Evolutionary conservation across 2,797 vertebrate genomes (phyloP).

Genomic region (Anniella stebbinsi): DNA sequence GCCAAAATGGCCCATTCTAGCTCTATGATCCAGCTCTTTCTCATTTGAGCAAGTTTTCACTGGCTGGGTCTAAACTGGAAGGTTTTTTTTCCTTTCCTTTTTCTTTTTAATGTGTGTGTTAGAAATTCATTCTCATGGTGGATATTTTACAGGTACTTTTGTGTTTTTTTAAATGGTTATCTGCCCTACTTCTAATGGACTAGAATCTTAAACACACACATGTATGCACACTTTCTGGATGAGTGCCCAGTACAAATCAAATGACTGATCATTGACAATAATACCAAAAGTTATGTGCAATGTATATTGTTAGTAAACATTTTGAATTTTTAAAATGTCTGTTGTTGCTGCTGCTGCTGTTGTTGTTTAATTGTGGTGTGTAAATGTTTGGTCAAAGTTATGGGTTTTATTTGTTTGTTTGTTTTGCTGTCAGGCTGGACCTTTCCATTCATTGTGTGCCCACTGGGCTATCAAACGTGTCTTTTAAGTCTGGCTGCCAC

Average conservation of each 20-base stretch:
- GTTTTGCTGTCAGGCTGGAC: not conserved
- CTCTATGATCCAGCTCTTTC: too few species aligned
- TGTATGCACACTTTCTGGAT: not conserved
- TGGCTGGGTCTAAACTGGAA: not conserved
- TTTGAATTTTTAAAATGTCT: too few species aligned
- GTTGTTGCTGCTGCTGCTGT: not conserved
- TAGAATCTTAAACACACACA: not conserved
- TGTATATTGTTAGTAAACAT: not conserved
- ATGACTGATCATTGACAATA: not conserved
- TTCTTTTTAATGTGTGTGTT: not conserved
- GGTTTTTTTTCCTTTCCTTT: too few species aligned
- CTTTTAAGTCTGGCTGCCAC: not conserved
- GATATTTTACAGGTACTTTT: not conserved
- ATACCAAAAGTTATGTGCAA: not conserved
- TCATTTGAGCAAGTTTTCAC: not conserved
- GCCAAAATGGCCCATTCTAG: too few species aligned
- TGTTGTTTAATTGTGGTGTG: not conserved
- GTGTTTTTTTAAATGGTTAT: too few species aligned
- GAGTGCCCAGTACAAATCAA: not conserved
- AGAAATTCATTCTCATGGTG: not conserved
- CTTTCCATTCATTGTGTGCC: not conserved
- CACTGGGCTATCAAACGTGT: not conserved
- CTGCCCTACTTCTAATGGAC: constrained; percentile 10
- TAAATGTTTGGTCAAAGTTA: not conserved
- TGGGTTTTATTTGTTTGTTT: not conserved